A percentile compares a stretch with the other conserved stretches of the same genome.
phyloP scores from a whole-genome alignment of 23 tunicate species.

The Halocynthia roretzi region DNA sequence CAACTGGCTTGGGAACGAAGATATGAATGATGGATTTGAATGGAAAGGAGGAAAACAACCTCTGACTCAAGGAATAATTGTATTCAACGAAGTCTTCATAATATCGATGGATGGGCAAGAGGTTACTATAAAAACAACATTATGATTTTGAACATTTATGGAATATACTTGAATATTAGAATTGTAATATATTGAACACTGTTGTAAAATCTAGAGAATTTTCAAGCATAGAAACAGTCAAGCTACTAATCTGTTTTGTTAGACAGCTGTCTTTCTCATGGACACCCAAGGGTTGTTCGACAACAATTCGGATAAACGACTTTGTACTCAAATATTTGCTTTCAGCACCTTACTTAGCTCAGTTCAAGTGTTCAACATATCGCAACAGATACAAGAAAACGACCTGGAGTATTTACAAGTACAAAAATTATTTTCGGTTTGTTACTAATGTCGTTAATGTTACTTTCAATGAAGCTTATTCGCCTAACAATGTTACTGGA shows the following conservation, averaged over 20 bases:
- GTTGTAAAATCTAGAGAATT: too few species aligned
- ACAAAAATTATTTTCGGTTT: too few species aligned
- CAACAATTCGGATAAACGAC: constrained; percentile 67
- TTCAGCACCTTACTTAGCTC: constrained; percentile 92
- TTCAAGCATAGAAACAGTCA: too few species aligned
- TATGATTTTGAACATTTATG: neutral
- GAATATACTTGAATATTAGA: too few species aligned
- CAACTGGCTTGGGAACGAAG: constrained; percentile 74
- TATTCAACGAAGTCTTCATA: constrained; percentile 71
- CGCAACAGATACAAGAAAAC: constrained; percentile 88
- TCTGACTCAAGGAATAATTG: constrained; percentile 74
- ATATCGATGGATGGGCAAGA: constrained; percentile 22
- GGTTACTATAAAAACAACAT: constrained; percentile 2
- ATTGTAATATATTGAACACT: too few species aligned
- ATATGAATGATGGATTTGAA: constrained; percentile 58
- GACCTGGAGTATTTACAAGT: constrained; percentile 93
- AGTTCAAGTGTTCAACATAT: constrained; percentile 83
- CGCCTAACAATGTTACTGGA: too few species aligned
- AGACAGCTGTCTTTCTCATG: constrained; percentile 77
- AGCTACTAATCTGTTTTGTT: neutral
- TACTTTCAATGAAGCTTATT: too few species aligned
- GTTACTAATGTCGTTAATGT: too few species aligned
- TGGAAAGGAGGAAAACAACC: constrained; percentile 87
- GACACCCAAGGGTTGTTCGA: constrained; percentile 99
- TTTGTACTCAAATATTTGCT: constrained; percentile 89